A percentile compares a stretch with the other conserved stretches of the same genome.
Conservation (phyloP, 1,140 invertebrate genomes). For the Ectropis grisescens region DNA sequence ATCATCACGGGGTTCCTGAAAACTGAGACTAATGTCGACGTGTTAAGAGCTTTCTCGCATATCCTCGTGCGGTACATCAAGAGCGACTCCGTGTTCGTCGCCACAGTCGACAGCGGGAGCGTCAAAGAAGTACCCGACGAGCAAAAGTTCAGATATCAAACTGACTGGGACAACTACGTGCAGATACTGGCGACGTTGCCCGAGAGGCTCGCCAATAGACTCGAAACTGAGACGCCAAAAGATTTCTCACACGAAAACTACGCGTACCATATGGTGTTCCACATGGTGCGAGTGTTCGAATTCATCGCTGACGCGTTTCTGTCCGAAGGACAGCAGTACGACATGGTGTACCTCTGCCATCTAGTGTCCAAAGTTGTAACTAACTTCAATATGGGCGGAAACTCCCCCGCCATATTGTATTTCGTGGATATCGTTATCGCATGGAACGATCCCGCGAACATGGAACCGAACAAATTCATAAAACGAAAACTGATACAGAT, state of each 20-base stretch:
- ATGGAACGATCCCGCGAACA: conserved; percentile 23
- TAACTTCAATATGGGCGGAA: conserved; percentile 63
- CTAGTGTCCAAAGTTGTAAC: conserved; percentile 75
- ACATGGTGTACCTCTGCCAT: conserved; percentile 64
- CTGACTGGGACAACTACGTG: conserved; percentile 70
- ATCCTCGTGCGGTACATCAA: conserved; percentile 68
- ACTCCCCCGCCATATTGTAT: conserved; percentile 41
- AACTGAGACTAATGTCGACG: conserved; percentile 24
- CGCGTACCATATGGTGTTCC: conserved; percentile 72
- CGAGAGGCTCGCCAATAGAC: conserved; percentile 75
- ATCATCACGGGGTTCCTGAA: conserved; percentile 64
- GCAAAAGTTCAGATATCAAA: conserved; percentile 9
- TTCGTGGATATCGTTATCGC: conserved; percentile 53
- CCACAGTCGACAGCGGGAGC: conserved; percentile 46
- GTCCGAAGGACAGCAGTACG: conserved; percentile 41
- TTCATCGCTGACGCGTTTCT: conserved; percentile 68
- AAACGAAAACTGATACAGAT: conserved; percentile 42
- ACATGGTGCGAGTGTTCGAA: conserved; percentile 72
- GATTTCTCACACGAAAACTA: conserved; percentile 73
- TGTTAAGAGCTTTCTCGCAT: conserved; percentile 37
- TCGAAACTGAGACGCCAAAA: conserved; percentile 68
- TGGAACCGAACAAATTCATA: conserved; percentile 27
- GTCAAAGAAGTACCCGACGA: conserved; percentile 2
- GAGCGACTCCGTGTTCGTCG: conserved; percentile 71
- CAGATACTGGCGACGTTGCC: conserved; percentile 77